Evolutionary conservation across 2,888 invertebrate species (phyloP).

Genomic region (Rhamnusium bicolor): DNA sequence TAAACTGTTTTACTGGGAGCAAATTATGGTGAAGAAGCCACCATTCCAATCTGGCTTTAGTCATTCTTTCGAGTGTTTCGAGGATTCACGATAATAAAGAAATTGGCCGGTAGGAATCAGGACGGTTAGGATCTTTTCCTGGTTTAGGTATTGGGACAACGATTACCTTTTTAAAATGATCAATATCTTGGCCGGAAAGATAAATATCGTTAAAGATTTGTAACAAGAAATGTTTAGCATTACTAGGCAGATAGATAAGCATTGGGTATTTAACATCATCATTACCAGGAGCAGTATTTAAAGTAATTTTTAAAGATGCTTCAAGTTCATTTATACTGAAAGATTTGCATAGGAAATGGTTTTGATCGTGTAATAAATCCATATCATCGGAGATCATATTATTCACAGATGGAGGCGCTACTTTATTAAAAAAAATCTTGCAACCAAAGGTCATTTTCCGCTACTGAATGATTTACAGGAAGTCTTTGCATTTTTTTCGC

Average conservation of each 20-base stretch:
- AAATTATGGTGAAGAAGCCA: background rate
- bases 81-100: background rate
- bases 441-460: too few species aligned
- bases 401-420: background rate
- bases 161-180: background rate
- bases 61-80: background rate
- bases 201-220: too few species aligned
- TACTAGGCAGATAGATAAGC: too few species aligned
- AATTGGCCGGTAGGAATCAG: background rate
- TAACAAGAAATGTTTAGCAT: too few species aligned
- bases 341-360: background rate
- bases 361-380: background rate
- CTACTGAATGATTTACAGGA: too few species aligned
- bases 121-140: background rate
- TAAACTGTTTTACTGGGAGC: background rate
- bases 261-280: too few species aligned
- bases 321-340: too few species aligned
- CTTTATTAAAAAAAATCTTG: background rate
- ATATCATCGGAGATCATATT: background rate
- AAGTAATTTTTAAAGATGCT: too few species aligned
- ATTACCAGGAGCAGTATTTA: too few species aligned
- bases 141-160: background rate
- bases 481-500: too few species aligned
- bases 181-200: background rate
- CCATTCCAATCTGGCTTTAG: background rate